Percentiles rank a stretch among this genome's conserved stretches.
These are phyloP conservation scores for Vireo altiloquus DNA, from an alignment of 2,113 vertebrate species.

Conservation along the genomic window DNA sequence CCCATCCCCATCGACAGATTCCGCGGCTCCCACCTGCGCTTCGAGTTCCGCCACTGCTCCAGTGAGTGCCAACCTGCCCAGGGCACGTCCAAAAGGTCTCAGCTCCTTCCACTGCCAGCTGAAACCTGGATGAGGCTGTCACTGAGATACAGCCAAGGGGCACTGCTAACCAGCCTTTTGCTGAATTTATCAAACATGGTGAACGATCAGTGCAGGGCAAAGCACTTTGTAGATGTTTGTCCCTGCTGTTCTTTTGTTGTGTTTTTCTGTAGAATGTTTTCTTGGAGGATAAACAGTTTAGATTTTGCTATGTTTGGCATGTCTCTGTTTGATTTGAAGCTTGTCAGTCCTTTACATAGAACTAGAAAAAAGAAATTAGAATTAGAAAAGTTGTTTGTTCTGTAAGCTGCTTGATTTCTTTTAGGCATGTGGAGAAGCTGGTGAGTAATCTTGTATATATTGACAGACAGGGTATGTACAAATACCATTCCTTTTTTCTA, in stretches of 20 bases:
- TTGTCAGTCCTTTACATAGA: not conserved
- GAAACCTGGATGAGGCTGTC: not conserved
- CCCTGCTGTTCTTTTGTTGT: not conserved
- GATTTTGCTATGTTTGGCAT: not conserved
- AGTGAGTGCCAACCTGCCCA: conserved; percentile 76
- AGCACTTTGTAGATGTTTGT: not conserved
- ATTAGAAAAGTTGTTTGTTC: not conserved
- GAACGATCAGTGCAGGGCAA: not conserved
- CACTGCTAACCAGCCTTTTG: not conserved
- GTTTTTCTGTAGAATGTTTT: not conserved
- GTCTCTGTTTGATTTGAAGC: not conserved
- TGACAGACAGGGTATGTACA: not conserved
- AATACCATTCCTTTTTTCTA: not conserved
- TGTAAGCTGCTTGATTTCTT: not conserved
- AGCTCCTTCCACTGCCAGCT: not conserved
- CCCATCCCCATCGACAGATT: conserved; percentile 94
- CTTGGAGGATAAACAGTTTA: not conserved
- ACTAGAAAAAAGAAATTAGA: not conserved
- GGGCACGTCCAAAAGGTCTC: not conserved
- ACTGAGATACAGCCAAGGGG: not conserved
- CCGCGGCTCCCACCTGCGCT: conserved; percentile 92
- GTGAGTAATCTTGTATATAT: not conserved
- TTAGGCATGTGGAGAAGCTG: not conserved
- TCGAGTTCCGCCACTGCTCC: conserved; percentile 96
- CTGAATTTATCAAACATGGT: not conserved